Conservation (phyloP, 2,888 invertebrate species). For the Nebria brevicollis region DNA sequence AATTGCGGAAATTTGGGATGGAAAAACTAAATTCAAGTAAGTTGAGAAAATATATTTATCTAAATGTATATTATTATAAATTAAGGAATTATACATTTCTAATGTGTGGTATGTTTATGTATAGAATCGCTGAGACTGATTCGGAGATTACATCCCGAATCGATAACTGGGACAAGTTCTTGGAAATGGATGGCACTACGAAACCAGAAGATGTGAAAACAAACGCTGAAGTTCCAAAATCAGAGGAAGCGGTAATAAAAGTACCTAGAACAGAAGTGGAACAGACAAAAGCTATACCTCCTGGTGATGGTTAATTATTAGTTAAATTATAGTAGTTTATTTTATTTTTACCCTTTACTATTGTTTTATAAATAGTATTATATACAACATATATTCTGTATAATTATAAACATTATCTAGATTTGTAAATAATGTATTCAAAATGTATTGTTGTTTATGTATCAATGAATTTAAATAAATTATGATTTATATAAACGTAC, state of each 20-base stretch:
- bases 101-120: conserved; percentile 11
- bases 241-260: background rate
- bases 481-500: too few relatives aligned
- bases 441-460: too few relatives aligned
- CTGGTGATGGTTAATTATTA: background rate
- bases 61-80: background rate
- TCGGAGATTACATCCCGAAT: conserved; percentile 83
- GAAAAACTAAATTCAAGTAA: conserved; percentile 88
- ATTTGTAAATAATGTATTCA: too few relatives aligned
- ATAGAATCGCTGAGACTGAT: conserved; percentile 87
- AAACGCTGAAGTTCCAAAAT: background rate
- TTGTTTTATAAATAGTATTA: background rate
- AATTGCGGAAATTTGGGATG: conserved; percentile 93
- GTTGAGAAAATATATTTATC: conserved; percentile 48
- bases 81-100: conserved; percentile 19
- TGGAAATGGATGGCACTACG: conserved; percentile 70
- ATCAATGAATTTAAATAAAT: too few relatives aligned
- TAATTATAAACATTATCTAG: too few relatives aligned
- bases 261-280: background rate
- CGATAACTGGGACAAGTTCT: conserved; percentile 87
- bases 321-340: background rate
- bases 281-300: background rate
- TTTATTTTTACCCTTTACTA: background rate
- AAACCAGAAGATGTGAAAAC: conserved; percentile 31
- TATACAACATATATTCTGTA: background rate